phyloP scores from a whole-genome alignment of 2,888 invertebrate species.

The Drosophila neotestacea region DNA sequence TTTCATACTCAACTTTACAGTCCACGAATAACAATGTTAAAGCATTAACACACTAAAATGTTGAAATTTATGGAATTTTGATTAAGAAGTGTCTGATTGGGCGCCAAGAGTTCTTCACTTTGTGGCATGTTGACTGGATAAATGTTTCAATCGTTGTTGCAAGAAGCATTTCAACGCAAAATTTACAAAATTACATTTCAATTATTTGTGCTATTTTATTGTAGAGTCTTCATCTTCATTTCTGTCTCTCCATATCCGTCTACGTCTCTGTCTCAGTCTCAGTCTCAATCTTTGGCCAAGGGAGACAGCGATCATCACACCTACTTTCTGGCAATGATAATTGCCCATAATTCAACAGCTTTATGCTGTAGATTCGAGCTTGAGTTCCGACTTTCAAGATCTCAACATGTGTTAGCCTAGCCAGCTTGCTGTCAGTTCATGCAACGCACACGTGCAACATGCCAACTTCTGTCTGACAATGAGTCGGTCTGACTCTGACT shows the following conservation, averaged over 20 bases:
- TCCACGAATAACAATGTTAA: conserved; percentile 9
- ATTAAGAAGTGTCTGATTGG: conserved; percentile 47
- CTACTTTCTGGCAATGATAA: conserved; percentile 75
- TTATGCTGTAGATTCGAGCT: conserved; percentile 60
- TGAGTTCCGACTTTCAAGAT: conserved; percentile 41
- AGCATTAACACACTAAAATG: conserved; percentile 47
- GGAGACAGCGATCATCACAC: conserved; percentile 71
- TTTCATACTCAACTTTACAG: conserved; percentile 51
- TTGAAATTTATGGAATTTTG: conserved; percentile 68
- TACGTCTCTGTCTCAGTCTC: conserved; percentile 6
- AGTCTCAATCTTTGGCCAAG: conserved; percentile 20
- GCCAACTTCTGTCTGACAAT: conserved; percentile 51
- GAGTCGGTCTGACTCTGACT: background rate
- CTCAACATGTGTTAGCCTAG: conserved; percentile 31
- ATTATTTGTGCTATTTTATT: conserved; percentile 75
- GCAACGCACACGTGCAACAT: conserved; percentile 76
- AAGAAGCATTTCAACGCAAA: conserved; percentile 42
- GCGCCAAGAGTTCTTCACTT: conserved; percentile 27
- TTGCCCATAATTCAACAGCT: conserved; percentile 79
- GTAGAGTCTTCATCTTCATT: conserved; percentile 26
- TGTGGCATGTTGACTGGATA: conserved; percentile 31
- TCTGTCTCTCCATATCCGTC: conserved; percentile 2
- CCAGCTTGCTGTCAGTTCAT: conserved; percentile 19
- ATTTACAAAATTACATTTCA: conserved; percentile 73
- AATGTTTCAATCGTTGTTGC: conserved; percentile 58